A percentile compares a stretch with the other conserved stretches of the same genome.
Conservation (phyloP, 1,140 invertebrate genomes). For the Reticulitermes speratus region DNA sequence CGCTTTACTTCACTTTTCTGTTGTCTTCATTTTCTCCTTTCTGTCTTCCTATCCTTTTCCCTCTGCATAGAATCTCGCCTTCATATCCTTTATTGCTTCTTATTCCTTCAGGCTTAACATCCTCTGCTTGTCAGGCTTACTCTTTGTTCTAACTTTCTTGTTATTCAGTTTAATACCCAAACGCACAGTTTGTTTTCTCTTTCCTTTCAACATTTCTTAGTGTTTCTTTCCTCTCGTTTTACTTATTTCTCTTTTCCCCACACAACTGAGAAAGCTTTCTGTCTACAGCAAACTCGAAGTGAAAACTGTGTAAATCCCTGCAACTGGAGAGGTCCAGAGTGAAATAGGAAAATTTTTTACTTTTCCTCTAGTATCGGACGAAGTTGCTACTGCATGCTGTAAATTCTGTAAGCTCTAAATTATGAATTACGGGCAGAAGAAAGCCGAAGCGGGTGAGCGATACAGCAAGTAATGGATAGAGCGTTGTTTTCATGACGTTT, state of each 20-base stretch:
- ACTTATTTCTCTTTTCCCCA: background rate
- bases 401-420: background rate
- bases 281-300: background rate
- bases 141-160: background rate
- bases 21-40: background rate
- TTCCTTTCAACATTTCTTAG: background rate
- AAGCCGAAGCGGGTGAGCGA: background rate
- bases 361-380: background rate
- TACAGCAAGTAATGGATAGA: background rate
- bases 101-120: background rate
- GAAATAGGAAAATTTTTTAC: background rate
- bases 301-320: background rate
- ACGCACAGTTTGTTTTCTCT: background rate
- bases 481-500: background rate
- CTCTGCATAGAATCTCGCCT: too few relatives aligned
- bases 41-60: background rate
- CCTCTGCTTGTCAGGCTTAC: background rate
- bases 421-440: background rate
- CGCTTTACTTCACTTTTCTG: background rate
- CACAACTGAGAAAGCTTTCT: background rate
- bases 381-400: background rate
- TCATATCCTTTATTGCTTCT: too few relatives aligned
- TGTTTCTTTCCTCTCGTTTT: background rate
- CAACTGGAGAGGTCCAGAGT: background rate
- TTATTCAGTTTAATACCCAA: background rate